Evolutionary conservation across 1,140 invertebrate genomes (phyloP), one percentile per base, ranked within the genome.

Genomic region (Drosophila virilis): DNA sequence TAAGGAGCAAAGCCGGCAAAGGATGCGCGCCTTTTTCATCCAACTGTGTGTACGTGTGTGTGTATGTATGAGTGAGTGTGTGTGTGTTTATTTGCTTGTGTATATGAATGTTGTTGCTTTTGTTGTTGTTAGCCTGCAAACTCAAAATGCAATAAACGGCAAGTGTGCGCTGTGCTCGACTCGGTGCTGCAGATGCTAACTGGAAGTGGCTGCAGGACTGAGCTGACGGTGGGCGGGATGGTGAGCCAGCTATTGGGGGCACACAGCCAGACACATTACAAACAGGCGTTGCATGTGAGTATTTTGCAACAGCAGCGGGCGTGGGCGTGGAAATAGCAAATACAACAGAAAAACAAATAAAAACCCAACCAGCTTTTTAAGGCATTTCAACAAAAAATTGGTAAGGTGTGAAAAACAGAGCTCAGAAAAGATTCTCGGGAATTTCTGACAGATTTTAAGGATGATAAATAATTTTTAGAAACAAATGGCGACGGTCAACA

Each of bases 131-230:
- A 50, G 67, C 64, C 73, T 58, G 76, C 59, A 70, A 77, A 68
- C 84, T 80, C 54, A 70, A 88, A 88, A 89, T 84, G 84, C 77
- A 88, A 88, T 88, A 88, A 88, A 89, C 84, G 77, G 70, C 80
- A 83, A 89, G 76, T 83, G 84, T 71, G 73, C 72, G 22, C 52
- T 54, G 50, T 71, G 17, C 55, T 60, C 57, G n/a, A 64, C 48
- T 52, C 45, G 50, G 15, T 2, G 45, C 52, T 65, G 57, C 66
- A 70, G 68, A 35, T 65, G 74, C 60, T 74, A 68, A 74, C 57
- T 61, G 43, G 13, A 60, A 73, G 62, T 68, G 54, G 45, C 66
- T 60, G 54, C 48, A 45, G 12, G 7, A 17, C 32, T 40, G 15
- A 6, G n/a, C 51, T 33, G 12, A 9, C 6, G 35, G 40, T 7